Percentiles rank a stretch among this genome's conserved stretches.
phyloP scores from a whole-genome alignment of 2,888 invertebrate species.

The Eristalis arbustorum region DNA sequence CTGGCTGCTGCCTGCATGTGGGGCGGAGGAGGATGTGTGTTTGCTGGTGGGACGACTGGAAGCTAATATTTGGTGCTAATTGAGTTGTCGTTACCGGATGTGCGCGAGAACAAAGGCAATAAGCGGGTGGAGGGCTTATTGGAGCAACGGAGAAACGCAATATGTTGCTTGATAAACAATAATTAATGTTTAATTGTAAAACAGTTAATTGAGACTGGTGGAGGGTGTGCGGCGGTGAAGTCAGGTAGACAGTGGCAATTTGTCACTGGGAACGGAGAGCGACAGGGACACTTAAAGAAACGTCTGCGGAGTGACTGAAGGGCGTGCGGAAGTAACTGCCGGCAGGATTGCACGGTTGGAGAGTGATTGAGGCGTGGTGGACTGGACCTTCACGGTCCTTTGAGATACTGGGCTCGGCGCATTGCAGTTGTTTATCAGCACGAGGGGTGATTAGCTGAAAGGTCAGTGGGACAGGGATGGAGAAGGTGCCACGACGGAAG shows the following conservation, averaged over 20 bases:
- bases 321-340: not conserved
- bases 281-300: not conserved
- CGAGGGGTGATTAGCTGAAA: no score
- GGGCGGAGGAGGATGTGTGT: not conserved
- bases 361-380: no score
- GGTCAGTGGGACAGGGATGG: no score
- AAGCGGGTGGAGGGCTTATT: not conserved
- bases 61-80: conserved; percentile 63
- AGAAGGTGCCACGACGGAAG: no score
- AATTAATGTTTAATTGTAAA: conserved; percentile 66
- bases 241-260: not conserved
- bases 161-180: conserved; percentile 57
- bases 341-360: no score
- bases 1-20: not conserved
- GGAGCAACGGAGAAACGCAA: conserved; percentile 22
- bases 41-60: not conserved
- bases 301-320: not conserved
- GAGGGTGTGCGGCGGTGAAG: not conserved
- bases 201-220: conserved; percentile 27
- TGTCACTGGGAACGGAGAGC: not conserved
- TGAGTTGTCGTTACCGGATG: conserved; percentile 68
- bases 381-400: no score
- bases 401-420: no score
- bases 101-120: conserved; percentile 51
- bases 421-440: no score